These are phyloP conservation scores for Noctua fimbriata DNA, from an alignment of 2,888 invertebrate species.

Conservation along the genomic window DNA sequence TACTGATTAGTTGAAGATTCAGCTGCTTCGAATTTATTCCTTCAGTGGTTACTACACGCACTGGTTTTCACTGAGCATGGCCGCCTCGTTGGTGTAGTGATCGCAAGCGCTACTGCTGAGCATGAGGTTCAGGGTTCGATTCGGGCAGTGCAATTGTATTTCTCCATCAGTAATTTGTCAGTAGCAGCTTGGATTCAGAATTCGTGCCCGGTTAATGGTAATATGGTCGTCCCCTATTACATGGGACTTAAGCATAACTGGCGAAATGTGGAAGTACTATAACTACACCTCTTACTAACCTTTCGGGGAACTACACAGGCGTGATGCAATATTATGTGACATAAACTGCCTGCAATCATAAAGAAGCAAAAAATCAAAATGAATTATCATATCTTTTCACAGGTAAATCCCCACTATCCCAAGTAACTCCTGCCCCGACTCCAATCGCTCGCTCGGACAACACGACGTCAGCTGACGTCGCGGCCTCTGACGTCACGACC, in stretches of 20 bases:
- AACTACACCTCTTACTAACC: not conserved
- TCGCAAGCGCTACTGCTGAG: not conserved
- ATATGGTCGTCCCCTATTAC: not conserved
- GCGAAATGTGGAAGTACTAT: not conserved
- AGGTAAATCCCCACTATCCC: slow-evolving; percentile 36
- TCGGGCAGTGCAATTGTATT: not conserved
- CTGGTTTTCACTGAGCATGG: not conserved
- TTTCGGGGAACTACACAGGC: not conserved
- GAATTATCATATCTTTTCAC: not conserved
- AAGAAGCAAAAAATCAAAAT: not conserved
- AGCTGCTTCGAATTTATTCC: not conserved
- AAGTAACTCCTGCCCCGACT: slow-evolving; percentile 10
- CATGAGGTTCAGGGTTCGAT: not conserved
- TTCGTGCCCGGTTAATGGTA: rapidly evolving
- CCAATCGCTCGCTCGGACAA: not conserved
- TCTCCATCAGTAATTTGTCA: not conserved
- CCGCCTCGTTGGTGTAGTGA: not conserved
- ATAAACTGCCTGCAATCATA: not conserved
- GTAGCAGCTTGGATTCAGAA: not conserved
- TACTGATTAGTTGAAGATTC: not conserved
- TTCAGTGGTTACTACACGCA: not conserved
- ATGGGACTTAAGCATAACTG: not conserved
- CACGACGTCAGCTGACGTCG: not conserved
- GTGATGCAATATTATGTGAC: not conserved
- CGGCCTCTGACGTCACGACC: slow-evolving; percentile 13